A percentile compares a stretch with the other conserved stretches of the same genome.
phyloP scores from a whole-genome alignment of 2,888 invertebrate genomes.

The Apamea anceps region DNA sequence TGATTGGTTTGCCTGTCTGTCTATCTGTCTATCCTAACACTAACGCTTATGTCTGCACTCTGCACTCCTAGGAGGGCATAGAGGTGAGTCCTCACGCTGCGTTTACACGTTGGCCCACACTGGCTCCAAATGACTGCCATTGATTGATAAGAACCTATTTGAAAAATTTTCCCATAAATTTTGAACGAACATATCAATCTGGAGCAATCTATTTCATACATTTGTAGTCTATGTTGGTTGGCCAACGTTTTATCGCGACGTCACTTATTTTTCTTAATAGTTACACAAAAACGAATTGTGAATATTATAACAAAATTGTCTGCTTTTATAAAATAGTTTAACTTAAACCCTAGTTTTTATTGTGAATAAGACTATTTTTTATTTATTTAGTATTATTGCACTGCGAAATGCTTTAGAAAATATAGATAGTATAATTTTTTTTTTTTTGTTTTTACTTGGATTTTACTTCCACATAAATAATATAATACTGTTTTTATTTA shows the following conservation, averaged over 20 bases:
- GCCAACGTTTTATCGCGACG: slow-evolving; percentile 41
- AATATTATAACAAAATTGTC: background rate
- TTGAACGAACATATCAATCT: background rate
- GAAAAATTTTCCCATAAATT: background rate
- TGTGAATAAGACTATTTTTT: background rate
- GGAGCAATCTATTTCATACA: too few relatives aligned
- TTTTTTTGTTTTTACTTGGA: background rate
- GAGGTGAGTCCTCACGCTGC: slow-evolving; percentile 84
- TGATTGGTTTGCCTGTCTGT: slow-evolving; percentile 84
- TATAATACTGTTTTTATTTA: background rate
- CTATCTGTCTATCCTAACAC: slow-evolving; percentile 84
- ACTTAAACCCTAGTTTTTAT: background rate
- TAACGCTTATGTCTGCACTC: slow-evolving; percentile 85
- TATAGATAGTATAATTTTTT: background rate
- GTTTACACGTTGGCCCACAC: slow-evolving; percentile 54
- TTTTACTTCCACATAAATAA: too few relatives aligned
- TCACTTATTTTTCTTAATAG: slow-evolving; percentile 39
- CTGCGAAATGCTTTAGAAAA: background rate
- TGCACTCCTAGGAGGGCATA: slow-evolving; percentile 88
- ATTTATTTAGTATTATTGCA: background rate
- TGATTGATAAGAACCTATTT: background rate
- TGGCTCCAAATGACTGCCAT: background rate
- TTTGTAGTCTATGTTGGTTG: background rate
- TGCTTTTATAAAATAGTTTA: slow-evolving; percentile 11
- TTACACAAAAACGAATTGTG: slow-evolving; percentile 15